A percentile compares a stretch with the other conserved stretches of the same genome.
Evolutionary conservation across 2,113 vertebrate genomes (phyloP).

Genomic region (Mormyrus lacerda): DNA sequence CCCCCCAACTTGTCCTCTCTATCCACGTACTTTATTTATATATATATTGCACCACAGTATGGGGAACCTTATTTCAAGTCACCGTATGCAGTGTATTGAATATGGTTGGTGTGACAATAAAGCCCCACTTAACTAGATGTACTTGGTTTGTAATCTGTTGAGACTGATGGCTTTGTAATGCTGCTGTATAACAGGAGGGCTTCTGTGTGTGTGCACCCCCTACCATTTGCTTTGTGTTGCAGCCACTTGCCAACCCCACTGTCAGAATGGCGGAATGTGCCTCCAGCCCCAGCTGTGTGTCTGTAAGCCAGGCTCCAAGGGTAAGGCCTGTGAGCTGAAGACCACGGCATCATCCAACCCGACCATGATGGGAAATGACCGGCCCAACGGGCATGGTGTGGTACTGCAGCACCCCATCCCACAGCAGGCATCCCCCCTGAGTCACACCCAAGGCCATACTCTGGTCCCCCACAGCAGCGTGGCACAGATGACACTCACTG

Average conservation of each 20-base stretch:
- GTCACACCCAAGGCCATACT: constrained; percentile 49
- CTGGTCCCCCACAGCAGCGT: constrained; percentile 56
- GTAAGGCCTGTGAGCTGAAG: constrained; percentile 76
- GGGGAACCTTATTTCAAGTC: background rate
- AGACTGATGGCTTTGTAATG: background rate
- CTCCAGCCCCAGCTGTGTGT: constrained; percentile 89
- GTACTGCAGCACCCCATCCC: constrained; percentile 72
- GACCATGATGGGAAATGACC: constrained; percentile 49
- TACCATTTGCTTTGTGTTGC: constrained; percentile 42
- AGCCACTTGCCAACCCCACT: constrained; percentile 87
- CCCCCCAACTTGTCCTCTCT: background rate
- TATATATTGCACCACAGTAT: background rate
- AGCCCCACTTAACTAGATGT: background rate
- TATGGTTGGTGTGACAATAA: too few species aligned
- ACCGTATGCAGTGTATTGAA: too few species aligned
- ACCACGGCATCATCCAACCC: constrained; percentile 56
- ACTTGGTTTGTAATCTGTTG: background rate
- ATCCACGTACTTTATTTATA: background rate
- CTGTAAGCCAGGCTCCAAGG: constrained; percentile 87
- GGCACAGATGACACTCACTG: constrained; percentile 79
- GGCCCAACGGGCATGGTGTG: constrained; percentile 50
- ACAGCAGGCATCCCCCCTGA: constrained; percentile 62
- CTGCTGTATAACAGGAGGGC: background rate
- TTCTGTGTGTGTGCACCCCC: constrained; percentile 14
- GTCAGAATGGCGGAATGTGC: constrained; percentile 95